Percentiles rank a stretch among this genome's conserved stretches.
phyloP scores from a whole-genome alignment of 2,888 invertebrate species.

The Eupithecia subumbrata region DNA sequence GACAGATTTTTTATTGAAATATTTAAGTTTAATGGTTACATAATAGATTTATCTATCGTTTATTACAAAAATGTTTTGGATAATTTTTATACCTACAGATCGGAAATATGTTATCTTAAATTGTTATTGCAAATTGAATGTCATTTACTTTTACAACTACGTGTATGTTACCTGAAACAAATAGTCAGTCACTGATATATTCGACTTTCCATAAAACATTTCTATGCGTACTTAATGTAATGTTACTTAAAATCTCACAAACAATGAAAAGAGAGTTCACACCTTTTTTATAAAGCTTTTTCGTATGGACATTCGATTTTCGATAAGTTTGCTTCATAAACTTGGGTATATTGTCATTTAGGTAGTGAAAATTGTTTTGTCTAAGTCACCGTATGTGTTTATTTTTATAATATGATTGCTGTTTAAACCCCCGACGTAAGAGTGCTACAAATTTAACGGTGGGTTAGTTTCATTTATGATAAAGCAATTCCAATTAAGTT shows the following conservation, averaged over 20 bases:
- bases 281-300: not conserved
- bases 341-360: not conserved
- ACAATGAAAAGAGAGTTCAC: not conserved
- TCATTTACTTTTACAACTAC: not conserved
- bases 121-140: not conserved
- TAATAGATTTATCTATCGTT: too few species aligned
- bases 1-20: not conserved
- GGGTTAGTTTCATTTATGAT: too few species aligned
- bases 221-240: not conserved
- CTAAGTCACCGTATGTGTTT: too few species aligned
- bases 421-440: too few species aligned
- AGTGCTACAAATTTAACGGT: too few species aligned
- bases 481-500: too few species aligned
- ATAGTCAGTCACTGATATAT: not conserved
- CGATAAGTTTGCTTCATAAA: not conserved
- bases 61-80: not conserved
- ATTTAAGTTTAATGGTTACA: not conserved
- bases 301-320: not conserved
- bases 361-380: not conserved
- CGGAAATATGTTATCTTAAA: not conserved
- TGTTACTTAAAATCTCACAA: not conserved
- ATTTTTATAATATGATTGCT: not conserved
- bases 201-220: not conserved
- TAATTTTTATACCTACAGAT: not conserved
- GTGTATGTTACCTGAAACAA: not conserved